Conservation (phyloP, 2,888 invertebrate species). For the Dolichomitus sp. region DNA sequence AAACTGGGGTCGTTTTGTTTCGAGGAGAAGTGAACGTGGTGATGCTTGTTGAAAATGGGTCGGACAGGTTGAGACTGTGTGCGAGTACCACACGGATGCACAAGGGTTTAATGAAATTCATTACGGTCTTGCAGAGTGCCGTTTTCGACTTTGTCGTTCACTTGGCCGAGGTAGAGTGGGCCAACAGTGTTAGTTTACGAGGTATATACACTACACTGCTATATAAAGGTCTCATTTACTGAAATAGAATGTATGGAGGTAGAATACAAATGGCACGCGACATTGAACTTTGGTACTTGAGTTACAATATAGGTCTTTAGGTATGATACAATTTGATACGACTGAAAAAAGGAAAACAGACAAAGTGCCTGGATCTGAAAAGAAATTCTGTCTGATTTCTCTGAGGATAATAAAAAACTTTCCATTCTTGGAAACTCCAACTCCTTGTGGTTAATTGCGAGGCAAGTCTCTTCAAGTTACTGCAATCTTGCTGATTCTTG, state of each 20-base stretch:
- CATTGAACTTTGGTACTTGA: background rate
- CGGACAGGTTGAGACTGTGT: background rate
- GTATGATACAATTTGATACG: background rate
- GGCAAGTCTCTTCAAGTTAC: background rate
- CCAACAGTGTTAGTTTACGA: background rate
- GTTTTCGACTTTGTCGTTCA: conserved; percentile 36
- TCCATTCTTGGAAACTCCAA: background rate
- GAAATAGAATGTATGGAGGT: background rate
- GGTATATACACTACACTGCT: background rate
- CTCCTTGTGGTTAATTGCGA: background rate
- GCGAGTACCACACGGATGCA: conserved; percentile 2
- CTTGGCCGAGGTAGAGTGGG: background rate
- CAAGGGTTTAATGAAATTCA: conserved; percentile 51
- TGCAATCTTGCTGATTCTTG: background rate
- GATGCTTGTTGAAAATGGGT: background rate
- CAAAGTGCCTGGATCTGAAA: background rate
- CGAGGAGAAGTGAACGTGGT: background rate
- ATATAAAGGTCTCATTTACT: conserved; percentile 29
- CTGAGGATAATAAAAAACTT: background rate
- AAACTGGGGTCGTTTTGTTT: conserved; percentile 8
- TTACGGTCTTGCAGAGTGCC: conserved; percentile 22
- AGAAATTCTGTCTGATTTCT: background rate
- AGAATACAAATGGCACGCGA: conserved; percentile 22
- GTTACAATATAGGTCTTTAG: background rate
- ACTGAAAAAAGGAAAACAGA: background rate